Conservation (phyloP, 1,140 invertebrate genomes). For the Dreissena rostriformis region DNA sequence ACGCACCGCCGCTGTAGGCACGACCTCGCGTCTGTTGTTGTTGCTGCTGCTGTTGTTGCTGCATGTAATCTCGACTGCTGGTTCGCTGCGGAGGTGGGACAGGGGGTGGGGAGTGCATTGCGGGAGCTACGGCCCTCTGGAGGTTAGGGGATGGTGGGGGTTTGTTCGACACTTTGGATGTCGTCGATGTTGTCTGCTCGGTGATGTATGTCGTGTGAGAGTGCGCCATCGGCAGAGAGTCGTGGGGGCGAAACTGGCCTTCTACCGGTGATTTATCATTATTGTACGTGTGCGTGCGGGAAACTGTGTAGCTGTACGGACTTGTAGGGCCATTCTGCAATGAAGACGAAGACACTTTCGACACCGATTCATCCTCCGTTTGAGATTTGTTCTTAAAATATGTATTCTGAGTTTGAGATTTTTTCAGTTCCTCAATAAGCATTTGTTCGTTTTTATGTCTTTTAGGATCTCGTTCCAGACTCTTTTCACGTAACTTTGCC, state of each 20-base stretch:
- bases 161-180: slow-evolving; percentile 70
- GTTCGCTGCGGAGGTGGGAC: slow-evolving; percentile 80
- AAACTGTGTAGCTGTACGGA: slow-evolving; percentile 63
- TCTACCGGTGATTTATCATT: slow-evolving; percentile 61
- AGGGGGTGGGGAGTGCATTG: slow-evolving; percentile 82
- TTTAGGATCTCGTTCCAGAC: slow-evolving; percentile 63
- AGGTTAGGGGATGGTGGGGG: slow-evolving; percentile 71
- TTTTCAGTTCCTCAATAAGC: slow-evolving; percentile 78
- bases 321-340: slow-evolving; percentile 69
- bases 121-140: slow-evolving; percentile 81
- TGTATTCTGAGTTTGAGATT: slow-evolving; percentile 72
- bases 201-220: slow-evolving; percentile 56
- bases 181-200: slow-evolving; percentile 46
- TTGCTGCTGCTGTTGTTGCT: slow-evolving; percentile 65
- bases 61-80: slow-evolving; percentile 77
- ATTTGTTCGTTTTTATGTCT: slow-evolving; percentile 77
- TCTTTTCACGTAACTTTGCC: slow-evolving; percentile 76
- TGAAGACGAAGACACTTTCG: slow-evolving; percentile 54
- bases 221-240: slow-evolving; percentile 39
- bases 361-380: slow-evolving; percentile 72
- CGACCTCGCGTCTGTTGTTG: slow-evolving; percentile 56
- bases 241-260: slow-evolving; percentile 36
- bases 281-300: slow-evolving; percentile 64
- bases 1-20: slow-evolving; percentile 48
- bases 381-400: slow-evolving; percentile 75